phyloP scores from a whole-genome alignment of 2,113 vertebrate genomes.

The Salminus brasiliensis region DNA sequence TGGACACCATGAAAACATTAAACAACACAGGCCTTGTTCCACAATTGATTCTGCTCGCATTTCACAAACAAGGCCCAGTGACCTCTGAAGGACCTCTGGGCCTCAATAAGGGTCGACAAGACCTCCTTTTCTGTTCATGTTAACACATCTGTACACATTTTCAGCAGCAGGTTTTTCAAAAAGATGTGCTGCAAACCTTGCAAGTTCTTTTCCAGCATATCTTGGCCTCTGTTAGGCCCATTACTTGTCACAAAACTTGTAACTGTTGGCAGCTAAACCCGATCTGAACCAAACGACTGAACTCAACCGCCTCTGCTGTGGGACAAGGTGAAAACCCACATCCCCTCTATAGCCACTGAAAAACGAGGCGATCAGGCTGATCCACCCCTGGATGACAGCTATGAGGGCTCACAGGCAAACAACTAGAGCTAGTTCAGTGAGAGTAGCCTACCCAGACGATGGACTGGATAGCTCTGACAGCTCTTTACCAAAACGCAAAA shows the following conservation, averaged over 20 bases:
- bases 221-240: too few species aligned
- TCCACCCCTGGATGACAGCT: neutral
- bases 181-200: too few species aligned
- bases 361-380: neutral
- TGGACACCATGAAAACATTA: too few species aligned
- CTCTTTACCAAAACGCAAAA: constrained; percentile 5
- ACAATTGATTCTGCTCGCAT: too few species aligned
- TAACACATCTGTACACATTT: too few species aligned
- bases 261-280: neutral
- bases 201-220: too few species aligned
- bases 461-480: neutral
- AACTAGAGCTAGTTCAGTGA: neutral
- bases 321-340: neutral
- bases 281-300: neutral
- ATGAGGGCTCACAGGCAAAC: neutral
- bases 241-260: too few species aligned
- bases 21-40: too few species aligned
- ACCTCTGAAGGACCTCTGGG: constrained; percentile 24
- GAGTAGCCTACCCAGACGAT: neutral
- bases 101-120: constrained; percentile 1
- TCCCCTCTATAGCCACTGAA: neutral
- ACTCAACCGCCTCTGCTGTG: neutral
- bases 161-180: too few species aligned
- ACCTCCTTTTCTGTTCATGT: neutral
- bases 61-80: neutral